These are phyloP conservation scores for Achroia grisella DNA, from an alignment of 1,140 invertebrate species.

Conservation along the genomic window DNA sequence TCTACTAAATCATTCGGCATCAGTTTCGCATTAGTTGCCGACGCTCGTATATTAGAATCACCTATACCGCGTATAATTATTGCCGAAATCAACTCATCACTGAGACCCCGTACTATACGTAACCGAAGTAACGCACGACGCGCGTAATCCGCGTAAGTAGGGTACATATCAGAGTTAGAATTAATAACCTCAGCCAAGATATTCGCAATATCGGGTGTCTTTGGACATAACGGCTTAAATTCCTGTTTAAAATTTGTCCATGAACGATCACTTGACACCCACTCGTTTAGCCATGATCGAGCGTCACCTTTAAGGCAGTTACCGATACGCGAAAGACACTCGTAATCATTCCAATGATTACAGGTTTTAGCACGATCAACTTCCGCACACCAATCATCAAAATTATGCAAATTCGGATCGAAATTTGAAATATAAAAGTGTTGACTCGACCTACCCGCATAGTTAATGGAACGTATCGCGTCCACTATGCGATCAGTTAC, in stretches of 20 bases:
- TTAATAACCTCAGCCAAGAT: slow-evolving; percentile 18
- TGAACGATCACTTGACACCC: slow-evolving; percentile 14
- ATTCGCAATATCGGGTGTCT: slow-evolving; percentile 8
- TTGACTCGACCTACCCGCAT: too few species aligned
- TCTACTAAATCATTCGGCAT: slow-evolving; percentile 6
- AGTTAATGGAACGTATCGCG: too few species aligned
- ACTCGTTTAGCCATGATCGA: slow-evolving; percentile 15
- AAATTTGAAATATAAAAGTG: slow-evolving; percentile 21
- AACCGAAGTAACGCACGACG: slow-evolving; percentile 10
- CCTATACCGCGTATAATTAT: slow-evolving; percentile 13
- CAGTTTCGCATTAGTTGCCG: slow-evolving; percentile 15
- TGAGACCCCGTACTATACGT: slow-evolving; percentile 12
- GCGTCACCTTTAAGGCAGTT: slow-evolving; percentile 16
- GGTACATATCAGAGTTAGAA: slow-evolving; percentile 13
- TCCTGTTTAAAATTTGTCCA: slow-evolving; percentile 22
- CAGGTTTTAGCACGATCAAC: slow-evolving; percentile 12
- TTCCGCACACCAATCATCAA: slow-evolving; percentile 20
- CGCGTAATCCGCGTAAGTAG: slow-evolving; percentile 18
- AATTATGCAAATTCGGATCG: slow-evolving; percentile 15
- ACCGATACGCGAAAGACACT: slow-evolving; percentile 19
- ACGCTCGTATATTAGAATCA: slow-evolving; percentile 15
- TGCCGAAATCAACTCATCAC: slow-evolving; percentile 8
- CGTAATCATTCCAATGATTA: slow-evolving; percentile 18
- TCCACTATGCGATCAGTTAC: too few species aligned
- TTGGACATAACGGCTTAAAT: slow-evolving; percentile 15